phyloP scores from a whole-genome alignment of 2,888 invertebrate species.

The Mellilla xanthometata region DNA sequence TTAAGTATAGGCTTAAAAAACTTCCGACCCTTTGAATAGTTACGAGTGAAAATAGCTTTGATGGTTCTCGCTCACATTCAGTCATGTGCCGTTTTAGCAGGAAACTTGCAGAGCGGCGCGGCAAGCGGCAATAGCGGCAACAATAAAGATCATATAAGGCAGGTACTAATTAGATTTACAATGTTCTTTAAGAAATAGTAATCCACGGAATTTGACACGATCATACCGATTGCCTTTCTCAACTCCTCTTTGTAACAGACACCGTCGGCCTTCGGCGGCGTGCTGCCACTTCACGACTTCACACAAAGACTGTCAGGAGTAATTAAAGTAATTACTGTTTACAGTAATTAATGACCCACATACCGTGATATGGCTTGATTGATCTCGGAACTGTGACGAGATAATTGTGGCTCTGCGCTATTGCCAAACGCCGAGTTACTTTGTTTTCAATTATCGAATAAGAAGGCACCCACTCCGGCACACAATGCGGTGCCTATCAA shows the following conservation, averaged over 20 bases:
- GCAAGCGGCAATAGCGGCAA: slow-evolving; percentile 38
- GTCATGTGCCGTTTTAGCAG: background rate
- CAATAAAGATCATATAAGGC: slow-evolving; percentile 1
- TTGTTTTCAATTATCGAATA: slow-evolving; percentile 74
- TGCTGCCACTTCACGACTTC: slow-evolving; percentile 76
- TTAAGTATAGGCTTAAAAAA: no score
- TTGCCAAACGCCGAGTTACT: slow-evolving; percentile 69
- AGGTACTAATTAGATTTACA: slow-evolving; percentile 27
- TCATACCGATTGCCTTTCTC: slow-evolving; percentile 54
- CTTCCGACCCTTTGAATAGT: no score
- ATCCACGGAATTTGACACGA: slow-evolving; percentile 46
- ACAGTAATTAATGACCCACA: slow-evolving; percentile 81
- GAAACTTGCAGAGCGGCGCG: slow-evolving; percentile 31
- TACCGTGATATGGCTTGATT: slow-evolving; percentile 77
- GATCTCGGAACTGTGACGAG: slow-evolving; percentile 76
- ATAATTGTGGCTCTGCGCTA: slow-evolving; percentile 71
- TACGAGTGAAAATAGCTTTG: no score
- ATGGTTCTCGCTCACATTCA: background rate
- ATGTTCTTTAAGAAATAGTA: slow-evolving; percentile 32
- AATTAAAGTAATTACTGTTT: slow-evolving; percentile 82
- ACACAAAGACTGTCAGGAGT: slow-evolving; percentile 79
- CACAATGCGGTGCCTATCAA: slow-evolving; percentile 54
- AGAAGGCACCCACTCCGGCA: slow-evolving; percentile 50
- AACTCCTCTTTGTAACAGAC: slow-evolving; percentile 61
- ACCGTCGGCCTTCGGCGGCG: slow-evolving; percentile 66